These are phyloP conservation scores for Microctonus aethiopoides DNA, from an alignment of 2,888 invertebrate species.

Conservation along the genomic window DNA sequence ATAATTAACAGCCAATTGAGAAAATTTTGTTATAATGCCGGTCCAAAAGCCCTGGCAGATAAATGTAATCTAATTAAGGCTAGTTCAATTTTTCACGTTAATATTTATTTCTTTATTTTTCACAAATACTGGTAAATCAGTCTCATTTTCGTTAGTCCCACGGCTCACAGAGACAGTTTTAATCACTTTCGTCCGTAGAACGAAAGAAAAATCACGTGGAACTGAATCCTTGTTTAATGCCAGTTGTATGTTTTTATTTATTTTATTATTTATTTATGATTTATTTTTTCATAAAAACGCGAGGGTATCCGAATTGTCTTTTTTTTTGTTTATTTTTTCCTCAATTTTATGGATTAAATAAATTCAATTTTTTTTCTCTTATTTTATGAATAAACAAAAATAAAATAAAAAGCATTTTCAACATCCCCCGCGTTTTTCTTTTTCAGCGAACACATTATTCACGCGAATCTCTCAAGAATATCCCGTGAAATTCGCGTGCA, in stretches of 20 bases:
- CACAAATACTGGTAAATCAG: constrained; percentile 66
- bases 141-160: constrained; percentile 59
- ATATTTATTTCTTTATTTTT: constrained; percentile 43
- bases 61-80: constrained; percentile 45
- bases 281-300: not conserved
- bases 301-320: not conserved
- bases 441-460: constrained; percentile 1
- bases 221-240: constrained; percentile 56
- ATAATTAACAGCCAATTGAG: constrained; percentile 58
- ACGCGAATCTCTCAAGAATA: not conserved
- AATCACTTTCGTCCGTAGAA: constrained; percentile 14
- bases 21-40: constrained; percentile 51
- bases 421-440: not conserved
- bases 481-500: not conserved
- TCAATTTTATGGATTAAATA: not conserved
- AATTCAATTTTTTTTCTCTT: not conserved
- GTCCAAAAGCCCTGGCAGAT: constrained; percentile 15
- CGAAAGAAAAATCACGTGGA: constrained; percentile 18
- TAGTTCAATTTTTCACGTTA: constrained; percentile 35
- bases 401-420: not conserved
- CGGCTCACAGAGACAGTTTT: constrained; percentile 24
- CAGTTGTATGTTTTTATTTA: constrained; percentile 60
- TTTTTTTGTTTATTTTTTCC: not conserved
- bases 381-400: not conserved
- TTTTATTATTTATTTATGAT: constrained; percentile 5